Conservation (phyloP, 2,888 invertebrate species). For the Drosophila incognita region DNA sequence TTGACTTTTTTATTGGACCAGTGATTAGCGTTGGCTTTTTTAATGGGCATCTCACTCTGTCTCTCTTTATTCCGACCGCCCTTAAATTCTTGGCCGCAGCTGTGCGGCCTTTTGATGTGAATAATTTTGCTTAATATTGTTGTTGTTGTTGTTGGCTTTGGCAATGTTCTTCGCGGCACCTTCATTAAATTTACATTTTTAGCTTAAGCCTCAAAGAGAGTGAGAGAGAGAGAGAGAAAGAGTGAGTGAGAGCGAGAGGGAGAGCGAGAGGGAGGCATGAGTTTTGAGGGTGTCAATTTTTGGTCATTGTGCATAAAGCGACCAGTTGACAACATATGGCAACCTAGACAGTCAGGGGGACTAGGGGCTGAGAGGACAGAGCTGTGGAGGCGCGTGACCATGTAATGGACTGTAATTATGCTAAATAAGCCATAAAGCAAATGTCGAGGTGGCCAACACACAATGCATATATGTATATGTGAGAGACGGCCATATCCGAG, state of each 20-base stretch:
- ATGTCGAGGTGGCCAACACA: conserved; percentile 54
- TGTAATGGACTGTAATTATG: conserved; percentile 77
- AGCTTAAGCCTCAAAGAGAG: conserved; percentile 28
- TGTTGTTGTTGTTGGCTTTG: conserved; percentile 10
- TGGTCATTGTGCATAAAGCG: conserved; percentile 47
- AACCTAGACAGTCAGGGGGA: conserved; percentile 30
- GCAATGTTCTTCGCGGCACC: conserved; percentile 42
- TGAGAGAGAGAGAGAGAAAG: background rate
- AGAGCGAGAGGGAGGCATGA: background rate
- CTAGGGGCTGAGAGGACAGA: background rate
- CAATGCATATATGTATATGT: conserved; percentile 6
- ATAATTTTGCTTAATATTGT: conserved; percentile 66
- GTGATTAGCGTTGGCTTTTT: conserved; percentile 55
- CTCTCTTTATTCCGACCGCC: background rate
- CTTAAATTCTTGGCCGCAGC: conserved; percentile 56
- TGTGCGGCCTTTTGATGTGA: conserved; percentile 69
- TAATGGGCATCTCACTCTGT: conserved; percentile 18
- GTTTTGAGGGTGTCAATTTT: background rate
- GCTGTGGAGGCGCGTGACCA: conserved; percentile 62
- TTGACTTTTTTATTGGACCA: conserved; percentile 48
- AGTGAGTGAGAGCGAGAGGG: background rate
- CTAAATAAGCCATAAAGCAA: conserved; percentile 75
- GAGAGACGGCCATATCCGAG: background rate
- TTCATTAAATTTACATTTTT: conserved; percentile 75
- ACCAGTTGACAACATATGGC: conserved; percentile 75